Percentiles rank a stretch among this genome's conserved stretches.
phyloP scores from a whole-genome alignment of 2,888 invertebrate species.

The Drosophila fulvimacula region DNA sequence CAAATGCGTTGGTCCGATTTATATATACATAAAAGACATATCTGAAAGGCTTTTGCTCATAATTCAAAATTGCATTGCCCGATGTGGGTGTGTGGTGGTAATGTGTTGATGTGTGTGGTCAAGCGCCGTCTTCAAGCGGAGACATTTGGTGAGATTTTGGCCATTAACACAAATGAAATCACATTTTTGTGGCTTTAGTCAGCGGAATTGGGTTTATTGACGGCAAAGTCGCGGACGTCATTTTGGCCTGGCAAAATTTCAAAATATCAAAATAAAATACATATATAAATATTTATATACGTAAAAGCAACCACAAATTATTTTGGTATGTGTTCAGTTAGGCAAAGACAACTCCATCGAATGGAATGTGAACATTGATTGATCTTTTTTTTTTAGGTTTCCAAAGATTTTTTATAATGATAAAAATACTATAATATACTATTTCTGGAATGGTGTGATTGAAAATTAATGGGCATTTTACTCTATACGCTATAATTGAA shows the following conservation, averaged over 20 bases:
- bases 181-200: constrained; percentile 63
- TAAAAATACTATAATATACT: too few species aligned
- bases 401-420: too few species aligned
- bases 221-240: constrained; percentile 60
- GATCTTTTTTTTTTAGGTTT: too few species aligned
- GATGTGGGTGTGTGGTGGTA: neutral
- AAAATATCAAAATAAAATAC: constrained; percentile 30
- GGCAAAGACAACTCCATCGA: constrained; percentile 16
- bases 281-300: constrained; percentile 36
- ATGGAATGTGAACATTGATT: constrained; percentile 8
- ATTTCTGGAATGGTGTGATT: too few species aligned
- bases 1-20: constrained; percentile 46
- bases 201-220: constrained; percentile 49
- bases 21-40: constrained; percentile 35
- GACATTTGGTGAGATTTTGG: constrained; percentile 63
- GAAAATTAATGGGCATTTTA: too few species aligned
- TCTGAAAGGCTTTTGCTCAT: constrained; percentile 56
- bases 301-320: neutral
- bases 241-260: constrained; percentile 62
- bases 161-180: constrained; percentile 70
- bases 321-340: neutral
- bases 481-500: too few species aligned
- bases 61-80: constrained; percentile 59
- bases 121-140: constrained; percentile 48
- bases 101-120: constrained; percentile 36